Percentiles rank a stretch among this genome's conserved stretches.
Conservation (phyloP, 1,140 invertebrate species). For the Drosophila ercepeae region DNA sequence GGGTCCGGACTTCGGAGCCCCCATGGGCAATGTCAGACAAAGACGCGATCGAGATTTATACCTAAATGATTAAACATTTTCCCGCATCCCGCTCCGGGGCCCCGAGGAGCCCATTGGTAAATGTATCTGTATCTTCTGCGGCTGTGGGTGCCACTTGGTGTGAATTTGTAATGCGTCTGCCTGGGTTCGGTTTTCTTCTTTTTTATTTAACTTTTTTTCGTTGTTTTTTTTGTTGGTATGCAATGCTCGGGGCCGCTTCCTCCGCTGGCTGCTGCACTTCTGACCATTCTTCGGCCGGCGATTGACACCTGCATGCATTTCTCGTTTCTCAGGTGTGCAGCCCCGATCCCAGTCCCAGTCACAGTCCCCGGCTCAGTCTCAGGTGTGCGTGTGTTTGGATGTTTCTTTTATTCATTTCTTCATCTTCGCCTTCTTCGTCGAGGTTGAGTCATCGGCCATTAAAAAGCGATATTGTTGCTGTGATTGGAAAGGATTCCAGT, state of each 20-base stretch:
- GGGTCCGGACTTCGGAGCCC: background rate
- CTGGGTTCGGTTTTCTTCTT: constrained; percentile 34
- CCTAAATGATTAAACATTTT: constrained; percentile 81
- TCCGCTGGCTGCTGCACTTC: constrained; percentile 30
- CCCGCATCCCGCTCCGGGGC: constrained; percentile 16
- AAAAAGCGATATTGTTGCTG: constrained; percentile 64
- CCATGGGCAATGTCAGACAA: constrained; percentile 30
- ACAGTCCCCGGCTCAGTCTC: constrained; percentile 57
- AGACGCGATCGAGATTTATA: constrained; percentile 68
- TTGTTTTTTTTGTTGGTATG: constrained; percentile 33
- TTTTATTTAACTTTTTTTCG: constrained; percentile 41
- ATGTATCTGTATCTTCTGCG: constrained; percentile 15
- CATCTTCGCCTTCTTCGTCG: constrained; percentile 42
- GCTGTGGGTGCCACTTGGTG: constrained; percentile 79
- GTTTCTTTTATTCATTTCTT: constrained; percentile 75
- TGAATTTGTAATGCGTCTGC: constrained; percentile 79
- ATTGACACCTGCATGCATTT: constrained; percentile 82
- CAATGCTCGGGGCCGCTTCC: constrained; percentile 38
- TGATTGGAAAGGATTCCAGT: constrained; percentile 75
- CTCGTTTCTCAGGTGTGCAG: constrained; percentile 80
- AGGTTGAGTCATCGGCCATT: constrained; percentile 78
- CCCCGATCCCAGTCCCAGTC: constrained; percentile 60
- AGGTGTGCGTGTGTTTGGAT: constrained; percentile 55
- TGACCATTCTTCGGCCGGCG: constrained; percentile 72
- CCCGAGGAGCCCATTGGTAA: background rate